Evolutionary conservation across 2,888 invertebrate genomes (phyloP).

Genomic region (Therioaphis trifolii): DNA sequence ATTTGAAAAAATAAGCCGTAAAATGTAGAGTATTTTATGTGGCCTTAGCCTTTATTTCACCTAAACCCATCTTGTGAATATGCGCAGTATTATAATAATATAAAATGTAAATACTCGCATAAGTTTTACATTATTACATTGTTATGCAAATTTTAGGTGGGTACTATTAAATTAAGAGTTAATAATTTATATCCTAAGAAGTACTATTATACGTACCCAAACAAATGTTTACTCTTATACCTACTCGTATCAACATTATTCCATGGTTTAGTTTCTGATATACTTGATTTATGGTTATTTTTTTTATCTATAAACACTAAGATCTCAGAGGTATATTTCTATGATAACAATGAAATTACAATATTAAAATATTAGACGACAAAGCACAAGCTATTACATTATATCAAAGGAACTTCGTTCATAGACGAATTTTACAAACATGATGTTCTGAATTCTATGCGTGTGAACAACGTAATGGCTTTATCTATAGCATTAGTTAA

Average conservation of each 20-base stretch:
- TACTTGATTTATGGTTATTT: slow-evolving; percentile 12
- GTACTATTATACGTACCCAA: neutral
- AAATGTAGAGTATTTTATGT: too few relatives aligned
- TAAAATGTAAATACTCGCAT: neutral
- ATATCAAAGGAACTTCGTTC: neutral
- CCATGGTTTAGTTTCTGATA: neutral
- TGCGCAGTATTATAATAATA: neutral
- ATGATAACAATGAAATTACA: slow-evolving; percentile 23
- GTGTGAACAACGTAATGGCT: slow-evolving; percentile 28
- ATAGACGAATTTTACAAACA: slow-evolving; percentile 32
- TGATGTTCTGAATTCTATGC: neutral
- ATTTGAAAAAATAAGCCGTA: too few relatives aligned
- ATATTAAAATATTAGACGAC: slow-evolving; percentile 25
- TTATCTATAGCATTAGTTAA: too few relatives aligned
- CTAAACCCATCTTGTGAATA: neutral
- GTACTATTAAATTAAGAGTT: neutral
- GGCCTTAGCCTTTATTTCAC: neutral
- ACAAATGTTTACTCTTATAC: neutral
- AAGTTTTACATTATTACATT: neutral
- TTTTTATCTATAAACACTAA: neutral
- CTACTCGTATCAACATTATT: neutral
- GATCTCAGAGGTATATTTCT: neutral
- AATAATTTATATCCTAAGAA: neutral
- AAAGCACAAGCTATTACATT: slow-evolving; percentile 16
- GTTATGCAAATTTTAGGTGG: neutral